Conservation (phyloP, 2,888 invertebrate species). For the Empis stercorea region DNA sequence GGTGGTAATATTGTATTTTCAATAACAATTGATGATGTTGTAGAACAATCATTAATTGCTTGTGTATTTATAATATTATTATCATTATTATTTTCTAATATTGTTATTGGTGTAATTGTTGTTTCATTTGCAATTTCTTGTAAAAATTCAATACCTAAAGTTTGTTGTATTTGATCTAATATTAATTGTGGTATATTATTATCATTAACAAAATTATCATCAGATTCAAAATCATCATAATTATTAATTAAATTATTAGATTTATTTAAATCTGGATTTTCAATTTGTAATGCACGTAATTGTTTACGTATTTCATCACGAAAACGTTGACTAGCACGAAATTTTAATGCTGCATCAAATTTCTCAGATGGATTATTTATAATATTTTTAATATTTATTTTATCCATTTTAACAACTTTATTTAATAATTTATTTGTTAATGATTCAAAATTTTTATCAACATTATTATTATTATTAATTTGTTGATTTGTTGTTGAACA, state of each 20-base stretch:
- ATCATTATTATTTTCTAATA: background rate
- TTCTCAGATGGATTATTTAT: conserved; percentile 32
- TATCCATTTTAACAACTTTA: conserved; percentile 30
- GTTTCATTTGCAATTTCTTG: conserved; percentile 4
- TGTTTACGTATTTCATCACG: conserved; percentile 30
- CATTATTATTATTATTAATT: no score
- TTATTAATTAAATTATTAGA: no score
- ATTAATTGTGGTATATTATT: conserved; percentile 26
- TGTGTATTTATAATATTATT: background rate
- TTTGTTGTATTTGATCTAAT: conserved; percentile 28
- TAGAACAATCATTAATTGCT: background rate
- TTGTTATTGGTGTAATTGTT: background rate
- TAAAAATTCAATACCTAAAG: conserved; percentile 26
- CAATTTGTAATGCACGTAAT: conserved; percentile 24
- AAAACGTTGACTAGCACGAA: conserved; percentile 26
- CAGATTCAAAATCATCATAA: conserved; percentile 22
- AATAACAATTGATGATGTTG: background rate
- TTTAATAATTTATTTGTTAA: conserved; percentile 21
- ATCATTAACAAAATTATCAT: conserved; percentile 29
- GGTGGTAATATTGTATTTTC: background rate
- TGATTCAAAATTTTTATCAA: conserved; percentile 16
- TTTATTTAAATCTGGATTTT: conserved; percentile 13
- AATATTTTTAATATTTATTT: conserved; percentile 28
- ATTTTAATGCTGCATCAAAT: conserved; percentile 29
- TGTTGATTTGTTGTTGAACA: no score